Evolutionary conservation across 2,113 vertebrate species (phyloP), one percentile per base, ranked within the genome.

Genomic region (Hippocampus barbouri): DNA sequence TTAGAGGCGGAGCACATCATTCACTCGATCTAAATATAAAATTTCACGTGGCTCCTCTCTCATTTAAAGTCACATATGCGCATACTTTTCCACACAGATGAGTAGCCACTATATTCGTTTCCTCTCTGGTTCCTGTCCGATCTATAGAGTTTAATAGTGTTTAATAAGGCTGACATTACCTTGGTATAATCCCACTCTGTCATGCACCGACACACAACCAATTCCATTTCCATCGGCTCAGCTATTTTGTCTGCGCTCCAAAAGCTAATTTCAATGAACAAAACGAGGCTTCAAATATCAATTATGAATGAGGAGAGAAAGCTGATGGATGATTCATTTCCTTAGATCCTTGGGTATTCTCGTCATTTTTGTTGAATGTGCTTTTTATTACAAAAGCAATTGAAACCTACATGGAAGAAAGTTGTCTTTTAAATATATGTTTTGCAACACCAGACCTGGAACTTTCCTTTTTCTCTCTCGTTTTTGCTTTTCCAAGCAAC

Each of bases 141-240:
- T 88, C 83, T 88, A 81, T 86, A 68, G 74, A 79, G 85, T 85
- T 83, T 88, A 88, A 87, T 85, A 86, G 83, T 90, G 86, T 88
- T 91, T 90, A 90, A 91, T 91, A 90, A 89, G 86, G 79, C 85
- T 83, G 86, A 85, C 88, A 90, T 91, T 90, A 91, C 79, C 73
- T 66, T 61, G 73, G 79, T 86, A 88, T 91, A 90, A 92, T 91
- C 88, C 82, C 75, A 65, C 80, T 84, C 87, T 86, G 85, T 88
- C 81, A 90, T 88, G 89, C 89, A 89, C 80, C 77, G 83, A 88
- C 87, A 90, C 88, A 91, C 83, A 89, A 80, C 86, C 89, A 90
- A 91, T 91, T 91, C 79, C 87, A 83, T 89, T 91, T 89, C 79
- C 68, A 85, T 79, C 68, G 81, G 82, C 85, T 90, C 90, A 91